Conservation (phyloP, 2,113 vertebrate genomes). For the Eulemur macaco region DNA sequence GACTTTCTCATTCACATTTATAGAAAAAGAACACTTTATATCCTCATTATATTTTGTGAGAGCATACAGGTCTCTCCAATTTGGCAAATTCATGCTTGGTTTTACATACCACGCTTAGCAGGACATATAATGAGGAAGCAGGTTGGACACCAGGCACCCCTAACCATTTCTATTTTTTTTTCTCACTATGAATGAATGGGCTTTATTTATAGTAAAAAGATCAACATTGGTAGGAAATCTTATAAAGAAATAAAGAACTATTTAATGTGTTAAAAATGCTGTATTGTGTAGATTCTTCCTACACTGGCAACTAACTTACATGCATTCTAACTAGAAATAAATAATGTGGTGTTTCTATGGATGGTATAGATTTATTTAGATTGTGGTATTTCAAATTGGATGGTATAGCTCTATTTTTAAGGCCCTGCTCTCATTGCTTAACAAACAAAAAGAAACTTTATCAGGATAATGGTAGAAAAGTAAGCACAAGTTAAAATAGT, state of each 20-base stretch:
- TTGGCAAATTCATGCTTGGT: background rate
- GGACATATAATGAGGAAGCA: rapidly evolving
- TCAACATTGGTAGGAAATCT: background rate
- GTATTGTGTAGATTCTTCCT: background rate
- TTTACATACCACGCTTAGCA: background rate
- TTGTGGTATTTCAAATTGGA: background rate
- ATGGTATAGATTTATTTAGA: constrained; percentile 47
- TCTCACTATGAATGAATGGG: background rate
- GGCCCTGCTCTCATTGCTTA: background rate
- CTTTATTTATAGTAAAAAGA: background rate
- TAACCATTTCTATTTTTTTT: background rate
- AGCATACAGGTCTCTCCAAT: background rate
- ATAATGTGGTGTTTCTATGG: constrained; percentile 11
- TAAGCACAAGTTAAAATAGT: background rate
- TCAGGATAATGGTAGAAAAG: constrained; percentile 39
- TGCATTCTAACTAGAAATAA: constrained; percentile 33
- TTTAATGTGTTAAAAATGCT: constrained; percentile 10
- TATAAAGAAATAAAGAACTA: constrained; percentile 54
- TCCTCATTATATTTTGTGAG: background rate
- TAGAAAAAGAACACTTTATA: background rate
- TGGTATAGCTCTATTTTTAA: constrained; percentile 55
- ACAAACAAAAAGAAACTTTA: constrained; percentile 45
- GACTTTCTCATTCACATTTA: background rate
- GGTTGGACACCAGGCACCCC: background rate
- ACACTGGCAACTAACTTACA: background rate